A percentile compares a stretch with the other conserved stretches of the same genome.
Evolutionary conservation across 2,113 vertebrate species (phyloP).

Genomic region (human (Homo sapiens)): GRCh38 chr6:5766501-5767000

Average conservation of each 20-base stretch:
- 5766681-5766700: not conserved
- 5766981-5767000: not conserved
- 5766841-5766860: not conserved
- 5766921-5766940: not conserved
- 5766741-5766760: not conserved
- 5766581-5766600: not conserved
- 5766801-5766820: not conserved
- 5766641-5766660: not conserved
- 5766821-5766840: not conserved
- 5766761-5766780: not conserved
- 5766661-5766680: not conserved
- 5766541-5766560: not conserved
- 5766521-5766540: not conserved
- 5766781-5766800: not conserved
- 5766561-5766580: not conserved
- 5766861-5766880: not conserved
- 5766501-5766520: not conserved
- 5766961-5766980: not conserved
- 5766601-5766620: not conserved
- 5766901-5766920: rapidly evolving
- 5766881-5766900: not conserved
- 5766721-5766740: not conserved
- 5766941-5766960: not conserved
- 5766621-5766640: not conserved
- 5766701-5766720: not conserved